Evolutionary conservation across 2,888 invertebrate species (phyloP), one percentile per base, ranked within the genome.

Genomic region (Ophion ellenae): DNA sequence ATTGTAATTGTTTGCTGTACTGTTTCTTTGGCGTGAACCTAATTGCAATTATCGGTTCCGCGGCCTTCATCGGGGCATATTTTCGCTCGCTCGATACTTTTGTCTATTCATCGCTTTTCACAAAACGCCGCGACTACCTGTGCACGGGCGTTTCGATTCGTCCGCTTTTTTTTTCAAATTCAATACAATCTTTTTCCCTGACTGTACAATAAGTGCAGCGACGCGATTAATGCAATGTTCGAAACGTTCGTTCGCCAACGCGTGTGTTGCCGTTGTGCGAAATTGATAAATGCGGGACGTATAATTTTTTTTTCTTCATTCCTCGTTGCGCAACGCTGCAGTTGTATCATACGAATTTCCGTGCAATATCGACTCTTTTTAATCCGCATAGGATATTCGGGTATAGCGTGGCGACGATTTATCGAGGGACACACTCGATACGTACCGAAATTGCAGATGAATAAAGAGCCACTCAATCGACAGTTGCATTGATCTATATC

Each of bases 21-120:
- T 66, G 40, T 73, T 73, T 28, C 59, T 36, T 67, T 59, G 45
- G 14, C 11, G 40, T 67, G 57, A 74, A 81, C 70, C 63, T 73
- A 59, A 69, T 81, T 81, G 53, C 83, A 86, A 83, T 86, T 83
- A 83, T 81, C 67, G 81, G 64, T 81, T 83, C 81, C 63, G 73
- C 69, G 66, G 69, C 47, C 73, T 73, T 82, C 78, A 73, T 57
- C 76, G 63, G 20, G 76, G 80, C 80, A 83, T 77, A 67, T 45
- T 59, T 59, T 83, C 67, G 67, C 45, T 47, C 61, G 71, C 59
- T 11, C 77, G 45, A 77, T 81, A 80, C 77, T 59, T 64, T 74
- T 74, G 79, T 83, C 70, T 71, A 64, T 53, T 17, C 24, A 53
- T 61, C n/a, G 53, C 66, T 59, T 77, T 67, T 57, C 53, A 66